Conservation (phyloP, 2,797 vertebrate genomes). For the Novumbra hubbsi region DNA sequence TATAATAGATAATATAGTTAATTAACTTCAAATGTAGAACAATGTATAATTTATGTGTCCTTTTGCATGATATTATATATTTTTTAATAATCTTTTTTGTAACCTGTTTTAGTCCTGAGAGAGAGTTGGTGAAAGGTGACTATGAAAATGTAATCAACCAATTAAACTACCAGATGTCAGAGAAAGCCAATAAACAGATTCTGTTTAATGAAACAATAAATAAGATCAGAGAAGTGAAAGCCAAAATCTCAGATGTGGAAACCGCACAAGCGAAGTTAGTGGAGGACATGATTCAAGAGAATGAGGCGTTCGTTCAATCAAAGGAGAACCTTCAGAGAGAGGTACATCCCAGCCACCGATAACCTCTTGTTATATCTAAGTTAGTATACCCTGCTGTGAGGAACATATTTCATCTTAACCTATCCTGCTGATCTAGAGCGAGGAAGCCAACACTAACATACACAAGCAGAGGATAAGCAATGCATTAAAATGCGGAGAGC, state of each 20-base stretch:
- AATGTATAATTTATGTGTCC: no score
- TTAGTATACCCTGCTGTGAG: neutral
- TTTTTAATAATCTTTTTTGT: neutral
- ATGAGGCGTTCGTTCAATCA: conserved; percentile 32
- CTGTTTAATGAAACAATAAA: conserved; percentile 5
- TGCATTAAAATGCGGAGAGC: conserved; percentile 6
- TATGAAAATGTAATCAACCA: conserved; percentile 40
- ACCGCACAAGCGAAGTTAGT: neutral
- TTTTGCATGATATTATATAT: neutral
- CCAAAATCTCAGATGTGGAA: neutral
- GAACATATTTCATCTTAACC: neutral
- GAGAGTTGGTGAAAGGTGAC: conserved; percentile 21
- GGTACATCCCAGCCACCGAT: conserved; percentile 23
- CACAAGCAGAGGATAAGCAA: conserved; percentile 37
- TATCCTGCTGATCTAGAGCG: no score
- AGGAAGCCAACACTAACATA: neutral
- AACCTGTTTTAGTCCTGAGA: neutral
- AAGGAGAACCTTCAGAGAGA: conserved; percentile 23
- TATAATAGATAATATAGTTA: no score
- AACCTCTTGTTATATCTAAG: neutral
- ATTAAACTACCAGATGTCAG: conserved; percentile 59
- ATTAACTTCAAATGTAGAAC: no score
- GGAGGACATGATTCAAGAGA: conserved; percentile 52
- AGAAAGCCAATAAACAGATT: conserved; percentile 31
- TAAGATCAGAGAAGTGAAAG: neutral